These are phyloP conservation scores for Nephrotoma appendiculata DNA, from an alignment of 2,888 invertebrate genomes.

Conservation along the genomic window DNA sequence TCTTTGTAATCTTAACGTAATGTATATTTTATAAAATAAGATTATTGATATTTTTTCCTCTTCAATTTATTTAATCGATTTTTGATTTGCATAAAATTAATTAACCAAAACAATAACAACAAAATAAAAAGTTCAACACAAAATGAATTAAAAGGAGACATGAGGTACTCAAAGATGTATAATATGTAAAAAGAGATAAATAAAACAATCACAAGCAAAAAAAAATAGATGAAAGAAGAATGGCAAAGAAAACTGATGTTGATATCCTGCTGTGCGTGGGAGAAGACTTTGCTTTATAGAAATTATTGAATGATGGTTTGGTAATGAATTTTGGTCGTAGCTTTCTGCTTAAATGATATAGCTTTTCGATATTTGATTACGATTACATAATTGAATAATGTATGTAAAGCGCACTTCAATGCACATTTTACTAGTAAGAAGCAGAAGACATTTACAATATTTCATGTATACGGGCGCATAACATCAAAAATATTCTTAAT, in stretches of 20 bases:
- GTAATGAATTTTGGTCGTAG: not conserved
- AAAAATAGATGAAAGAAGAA: not conserved
- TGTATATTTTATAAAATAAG: not conserved
- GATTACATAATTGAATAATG: not conserved
- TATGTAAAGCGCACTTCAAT: not conserved
- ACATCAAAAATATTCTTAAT: not conserved
- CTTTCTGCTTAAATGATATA: not conserved
- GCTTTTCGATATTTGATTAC: not conserved
- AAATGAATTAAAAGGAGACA: not conserved
- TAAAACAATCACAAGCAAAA: not conserved
- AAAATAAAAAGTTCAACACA: not conserved
- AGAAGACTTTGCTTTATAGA: not conserved
- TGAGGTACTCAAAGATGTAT: not conserved
- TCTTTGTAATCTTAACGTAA: not conserved
- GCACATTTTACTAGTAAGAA: not conserved
- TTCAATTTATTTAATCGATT: not conserved
- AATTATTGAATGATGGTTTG: not conserved
- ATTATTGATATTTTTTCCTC: not conserved
- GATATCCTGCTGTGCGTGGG: not conserved
- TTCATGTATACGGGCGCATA: not conserved
- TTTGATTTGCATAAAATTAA: not conserved
- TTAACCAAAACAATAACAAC: not conserved
- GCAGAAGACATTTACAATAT: not conserved
- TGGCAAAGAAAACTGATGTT: not conserved
- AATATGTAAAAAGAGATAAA: not conserved